Evolutionary conservation across 2,888 invertebrate species (phyloP), one percentile per base, ranked within the genome.

Genomic region (Cryptocephalus moraei): DNA sequence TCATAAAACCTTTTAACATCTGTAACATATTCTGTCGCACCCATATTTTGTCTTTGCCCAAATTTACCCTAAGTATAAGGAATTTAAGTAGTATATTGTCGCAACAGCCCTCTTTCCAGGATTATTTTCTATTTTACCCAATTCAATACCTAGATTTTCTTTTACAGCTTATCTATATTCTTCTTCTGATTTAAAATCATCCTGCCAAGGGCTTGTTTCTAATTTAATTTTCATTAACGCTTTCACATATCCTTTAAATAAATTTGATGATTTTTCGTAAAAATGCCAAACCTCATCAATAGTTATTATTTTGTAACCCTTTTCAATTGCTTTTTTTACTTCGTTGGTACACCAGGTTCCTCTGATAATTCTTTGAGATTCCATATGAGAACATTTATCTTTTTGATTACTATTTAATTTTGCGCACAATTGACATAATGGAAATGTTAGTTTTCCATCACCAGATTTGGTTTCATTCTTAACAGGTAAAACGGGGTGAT

Each of bases 51-150:
- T 45, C 49, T 44, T 22, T 51, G 50, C 11, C 52, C 47, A 39
- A 59, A 59, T 49, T 60, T 58, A 14, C 53, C 54, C 56, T 57
- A 59, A n/a, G n/a, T n/a, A 22, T 22, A 36, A 57, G 48, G 34
- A 46, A 51, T 48, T 59, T 59, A 33, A 60, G 49, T 34, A 53
- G 54, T 40, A n/a, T n/a, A 57, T 49, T 50, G 58, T 58, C 0
- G 55, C 49, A n/a, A 59, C 49, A 39, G 51, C 47, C 41, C 56
- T 49, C 43, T 50, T 52, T 38, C 54, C 60, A 39, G 52, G 53
- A 39, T 59, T 57, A n/a, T 46, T 39, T 22, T 41, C 43, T 39
- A 57, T 55, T 49, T 57, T 53, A 45, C 51, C 54, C 44, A 58
- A 49, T 32, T 54, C 48, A 39, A 56, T 56, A 41, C 48, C 54